phyloP scores from a whole-genome alignment of 2,797 vertebrate genomes.

The Anisognathus igniventris region DNA sequence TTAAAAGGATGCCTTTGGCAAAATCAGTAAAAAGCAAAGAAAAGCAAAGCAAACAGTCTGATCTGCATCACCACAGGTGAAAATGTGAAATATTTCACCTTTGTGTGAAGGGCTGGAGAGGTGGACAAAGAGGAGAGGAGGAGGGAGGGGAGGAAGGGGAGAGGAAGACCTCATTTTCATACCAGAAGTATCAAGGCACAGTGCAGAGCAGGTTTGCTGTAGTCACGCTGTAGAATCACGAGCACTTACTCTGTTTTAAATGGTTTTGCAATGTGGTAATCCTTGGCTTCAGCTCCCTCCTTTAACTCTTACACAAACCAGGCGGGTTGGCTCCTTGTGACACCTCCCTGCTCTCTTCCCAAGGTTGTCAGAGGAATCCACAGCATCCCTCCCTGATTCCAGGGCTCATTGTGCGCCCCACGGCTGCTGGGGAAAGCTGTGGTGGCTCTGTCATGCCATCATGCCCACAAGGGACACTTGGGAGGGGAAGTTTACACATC shows the following conservation, averaged over 20 bases:
- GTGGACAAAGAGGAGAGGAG: neutral
- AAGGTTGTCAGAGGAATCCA: neutral
- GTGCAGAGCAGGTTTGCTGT: neutral
- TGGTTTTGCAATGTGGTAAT: neutral
- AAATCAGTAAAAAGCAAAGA: neutral
- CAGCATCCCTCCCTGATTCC: neutral
- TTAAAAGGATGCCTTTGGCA: slow-evolving; percentile 16
- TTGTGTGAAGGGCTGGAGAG: neutral
- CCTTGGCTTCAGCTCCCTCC: neutral
- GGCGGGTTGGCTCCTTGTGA: accelerated
- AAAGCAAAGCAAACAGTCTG: neutral
- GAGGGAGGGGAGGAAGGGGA: neutral
- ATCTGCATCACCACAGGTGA: neutral
- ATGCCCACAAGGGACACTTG: neutral
- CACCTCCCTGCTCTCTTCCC: neutral
- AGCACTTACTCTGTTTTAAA: neutral
- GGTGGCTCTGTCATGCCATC: neutral
- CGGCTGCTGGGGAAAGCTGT: accelerated
- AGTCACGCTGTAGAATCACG: neutral
- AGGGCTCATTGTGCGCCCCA: accelerated
- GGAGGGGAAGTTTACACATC: neutral
- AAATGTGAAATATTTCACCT: slow-evolving; percentile 20
- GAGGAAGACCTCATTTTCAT: neutral
- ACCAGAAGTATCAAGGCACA: neutral
- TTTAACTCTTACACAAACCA: neutral